Percentiles rank a stretch among this genome's conserved stretches.
These are phyloP conservation scores for Sarcophaga peregrina DNA, from an alignment of 1,140 invertebrate species.

Conservation along the genomic window DNA sequence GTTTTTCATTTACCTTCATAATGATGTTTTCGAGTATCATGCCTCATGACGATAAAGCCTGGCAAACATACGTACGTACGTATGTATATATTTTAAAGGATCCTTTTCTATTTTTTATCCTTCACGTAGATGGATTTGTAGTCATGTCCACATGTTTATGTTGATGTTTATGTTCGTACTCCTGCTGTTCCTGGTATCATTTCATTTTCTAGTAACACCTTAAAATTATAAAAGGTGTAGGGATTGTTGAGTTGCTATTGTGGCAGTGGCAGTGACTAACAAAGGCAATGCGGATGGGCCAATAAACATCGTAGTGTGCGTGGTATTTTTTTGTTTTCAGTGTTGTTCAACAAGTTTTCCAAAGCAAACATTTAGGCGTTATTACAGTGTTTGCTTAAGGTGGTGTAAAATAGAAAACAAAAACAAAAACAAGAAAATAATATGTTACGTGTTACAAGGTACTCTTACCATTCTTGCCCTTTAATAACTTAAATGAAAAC, in stretches of 20 bases:
- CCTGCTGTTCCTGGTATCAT: background rate
- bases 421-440: background rate
- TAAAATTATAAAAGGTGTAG: background rate
- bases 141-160: too few relatives aligned
- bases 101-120: too few relatives aligned
- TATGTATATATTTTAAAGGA: too few relatives aligned
- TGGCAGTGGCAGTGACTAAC: too few relatives aligned
- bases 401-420: background rate
- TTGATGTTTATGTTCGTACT: too few relatives aligned
- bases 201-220: constrained; percentile 10
- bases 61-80: too few relatives aligned
- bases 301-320: too few relatives aligned
- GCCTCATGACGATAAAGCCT: too few relatives aligned
- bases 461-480: background rate
- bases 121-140: too few relatives aligned
- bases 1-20: background rate
- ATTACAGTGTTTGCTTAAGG: constrained; percentile 28
- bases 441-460: background rate
- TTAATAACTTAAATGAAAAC: constrained; percentile 23
- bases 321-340: too few relatives aligned
- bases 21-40: too few relatives aligned
- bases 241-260: background rate
- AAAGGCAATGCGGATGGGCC: too few relatives aligned
- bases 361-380: background rate
- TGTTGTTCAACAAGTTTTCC: background rate